Base-by-base conservation (phyloP, 2,113 vertebrate species). In the Macquaria ambigua region DNA sequence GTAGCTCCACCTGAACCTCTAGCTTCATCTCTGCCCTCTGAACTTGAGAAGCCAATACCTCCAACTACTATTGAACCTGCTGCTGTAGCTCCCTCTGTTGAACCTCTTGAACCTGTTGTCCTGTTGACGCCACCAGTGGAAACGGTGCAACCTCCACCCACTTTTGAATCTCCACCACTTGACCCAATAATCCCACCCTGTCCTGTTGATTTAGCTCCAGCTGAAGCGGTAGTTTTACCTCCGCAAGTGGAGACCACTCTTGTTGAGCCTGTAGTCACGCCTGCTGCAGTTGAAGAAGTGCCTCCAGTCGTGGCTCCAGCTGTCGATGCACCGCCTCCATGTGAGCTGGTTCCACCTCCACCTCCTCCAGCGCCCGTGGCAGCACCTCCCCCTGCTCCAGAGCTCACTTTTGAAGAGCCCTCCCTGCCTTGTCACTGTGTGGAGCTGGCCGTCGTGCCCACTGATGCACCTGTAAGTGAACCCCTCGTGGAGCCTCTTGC, bases 331-430 rank as follows among this genome's bases (percentile, higher is more conserved):
- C 41, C 16, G 1, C 43, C 75, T 76, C 77, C 66, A 48, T 66
- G 31, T 67, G 76, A 90, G 18, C 52, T 34, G 4, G 9, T 31
- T 63, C 48, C 72, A 77, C 62, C 75, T 53, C 46, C 72, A 43
- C 74, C 66, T 41, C 31, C 74, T 71, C 55, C 66, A 39, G 81
- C 85, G 59, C 77, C 79, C 4, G 25, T 63, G 6, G 62, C 80
- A 68, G 50, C 66, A 9, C 59, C 69, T 0, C 1, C 79, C 20
- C 23, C 56, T 74, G 15, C 52, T 34, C 64, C 39, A 71, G 77
- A 88, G 23, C 67, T 81, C 20, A 18, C 18, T 3, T 34, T 74
- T 56, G 83, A 92, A 25, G 85, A 92, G 74, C 41, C 85, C 14
- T 12, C n/a, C 4, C 70, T 39, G 0, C 64, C 81, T 6, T 83